These are phyloP conservation scores for Enteromius mattozi DNA, from an alignment of 2,797 vertebrate genomes.

Conservation along the genomic window DNA sequence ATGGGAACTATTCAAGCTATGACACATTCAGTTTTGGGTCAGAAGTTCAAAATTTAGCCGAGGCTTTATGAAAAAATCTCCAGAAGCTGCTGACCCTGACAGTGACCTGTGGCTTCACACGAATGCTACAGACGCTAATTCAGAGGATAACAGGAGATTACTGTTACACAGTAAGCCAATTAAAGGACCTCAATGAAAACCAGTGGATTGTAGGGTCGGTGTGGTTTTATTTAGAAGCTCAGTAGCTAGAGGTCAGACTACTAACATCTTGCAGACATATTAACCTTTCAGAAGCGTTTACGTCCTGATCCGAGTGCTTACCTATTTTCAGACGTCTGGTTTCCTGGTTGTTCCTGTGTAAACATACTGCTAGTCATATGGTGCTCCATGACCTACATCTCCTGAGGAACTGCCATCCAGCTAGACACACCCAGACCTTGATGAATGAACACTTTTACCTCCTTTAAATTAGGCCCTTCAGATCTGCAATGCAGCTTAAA, in stretches of 20 bases:
- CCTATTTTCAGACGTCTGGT: slow-evolving; percentile 44
- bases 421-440: slow-evolving; percentile 39
- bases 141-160: slow-evolving; percentile 32
- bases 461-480: slow-evolving; percentile 26
- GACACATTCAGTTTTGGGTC: slow-evolving; percentile 11
- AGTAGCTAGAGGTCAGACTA: slow-evolving; percentile 33
- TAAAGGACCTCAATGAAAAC: slow-evolving; percentile 26
- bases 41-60: neutral
- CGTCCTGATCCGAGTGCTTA: slow-evolving; percentile 11
- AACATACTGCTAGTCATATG: slow-evolving; percentile 17
- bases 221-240: slow-evolving; percentile 38
- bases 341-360: slow-evolving; percentile 24
- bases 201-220: slow-evolving; percentile 2
- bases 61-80: neutral
- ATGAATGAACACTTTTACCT: slow-evolving; percentile 60
- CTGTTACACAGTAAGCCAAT: slow-evolving; percentile 28
- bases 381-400: slow-evolving; percentile 41
- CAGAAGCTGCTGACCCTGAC: slow-evolving; percentile 23
- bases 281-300: slow-evolving; percentile 35
- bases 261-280: slow-evolving; percentile 46
- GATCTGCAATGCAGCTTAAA: slow-evolving; percentile 60
- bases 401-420: slow-evolving; percentile 33
- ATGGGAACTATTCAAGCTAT: neutral
- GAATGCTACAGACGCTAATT: neutral
- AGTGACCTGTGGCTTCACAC: slow-evolving; percentile 26